Base-by-base conservation (phyloP, 92 coral and sea anemone species). In the Paramuricea clavata region DNA sequence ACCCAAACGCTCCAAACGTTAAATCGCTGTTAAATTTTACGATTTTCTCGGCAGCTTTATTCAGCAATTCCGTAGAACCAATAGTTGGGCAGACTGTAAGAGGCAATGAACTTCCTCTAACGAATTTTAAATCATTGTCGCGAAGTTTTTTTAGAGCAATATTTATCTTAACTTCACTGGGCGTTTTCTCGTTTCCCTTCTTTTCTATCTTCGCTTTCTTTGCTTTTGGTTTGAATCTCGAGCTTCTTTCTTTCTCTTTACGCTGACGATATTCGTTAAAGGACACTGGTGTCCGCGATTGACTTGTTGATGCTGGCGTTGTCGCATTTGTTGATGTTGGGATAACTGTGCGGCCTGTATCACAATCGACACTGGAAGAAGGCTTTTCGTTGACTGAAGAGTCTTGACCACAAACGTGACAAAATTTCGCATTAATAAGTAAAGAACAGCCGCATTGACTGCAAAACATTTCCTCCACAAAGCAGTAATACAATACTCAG, bases 21-120 rank as follows among this genome's bases (percentile, higher is more conserved):
- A 88, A 75, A 36, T 89, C 90, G 27, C 57, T 86, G 86, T 89
- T 85, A 59, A 89, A 86, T 81, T 78, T 85, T 70, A 79, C 67
- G 67, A 89, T 78, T 76, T 85, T 89, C 34, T 85, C 78, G 59
- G 75, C 69, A 23, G 64, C 86, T 57, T 85, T 89, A 39, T 34
- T 21, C 36, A 89, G 83, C n/a, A 89, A 80, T 64, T 89, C 92
- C 25, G 76, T 82, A n/a, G 69, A 44, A 23, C 81, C 90, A 42
- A 89, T 79, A 11, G 74, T 13, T 8, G 83, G 74, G 0, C n/a
- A 30, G 11, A 89, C 86, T 57, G 78, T 89, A 27, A 89, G 85
- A 21, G 92, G 92, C n/a, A 89, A 79, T 30, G 62, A 27, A 69
- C 86, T 85, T 36, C 90, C 90, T 13, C 87, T 64, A 15, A 86